Evolutionary conservation across 2,888 invertebrate species (phyloP), one percentile per base, ranked within the genome.

Genomic region (Conops quadrifasciatus): DNA sequence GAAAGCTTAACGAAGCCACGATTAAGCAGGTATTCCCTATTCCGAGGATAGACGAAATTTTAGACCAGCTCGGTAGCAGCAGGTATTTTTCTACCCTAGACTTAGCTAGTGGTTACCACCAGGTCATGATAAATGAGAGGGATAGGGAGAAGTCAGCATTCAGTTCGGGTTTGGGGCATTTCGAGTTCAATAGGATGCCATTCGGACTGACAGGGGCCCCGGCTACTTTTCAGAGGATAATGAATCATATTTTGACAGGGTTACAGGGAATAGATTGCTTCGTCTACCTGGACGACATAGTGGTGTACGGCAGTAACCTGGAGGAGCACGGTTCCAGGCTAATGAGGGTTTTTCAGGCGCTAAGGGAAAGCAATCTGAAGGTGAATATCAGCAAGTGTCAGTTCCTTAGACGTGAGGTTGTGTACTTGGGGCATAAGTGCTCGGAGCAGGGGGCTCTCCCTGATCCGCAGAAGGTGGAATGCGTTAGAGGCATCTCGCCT

Each of bases 51-150:
- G 70, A 70, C 3, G 64, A 70, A 28, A 70, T 70, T 45, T 36
- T 69, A 26, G 62, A 69, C 28, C 49, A 69, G 16, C 28, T 69
- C 3, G 69, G 60, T 11, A 15, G 47, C 45, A 62, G 60, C 2
- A 21, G 62, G 26, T 69, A 62, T 47, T 69, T 69, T 26, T 84
- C 3, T 81, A 86, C 77, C 84, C 83, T 0, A 85, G 83, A 70
- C 84, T 86, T 58, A 87, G 82, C 26, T 87, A 83, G 79, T 7
- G 82, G 82, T 53, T 84, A 80, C 36, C 83, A 78, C 2, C 86
- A 85, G 49, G 68, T 80, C 2, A 87, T 49, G 49, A n/a, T 49
- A 13, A n/a, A 49, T 49, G 13, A 49, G 5, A 19, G 5, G 16
- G 49, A 49, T 1, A 49, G 13, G n/a, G 53, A 56, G 5, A 56